Base-by-base conservation (phyloP, 2,888 invertebrate species). In the Volucella inanis region DNA sequence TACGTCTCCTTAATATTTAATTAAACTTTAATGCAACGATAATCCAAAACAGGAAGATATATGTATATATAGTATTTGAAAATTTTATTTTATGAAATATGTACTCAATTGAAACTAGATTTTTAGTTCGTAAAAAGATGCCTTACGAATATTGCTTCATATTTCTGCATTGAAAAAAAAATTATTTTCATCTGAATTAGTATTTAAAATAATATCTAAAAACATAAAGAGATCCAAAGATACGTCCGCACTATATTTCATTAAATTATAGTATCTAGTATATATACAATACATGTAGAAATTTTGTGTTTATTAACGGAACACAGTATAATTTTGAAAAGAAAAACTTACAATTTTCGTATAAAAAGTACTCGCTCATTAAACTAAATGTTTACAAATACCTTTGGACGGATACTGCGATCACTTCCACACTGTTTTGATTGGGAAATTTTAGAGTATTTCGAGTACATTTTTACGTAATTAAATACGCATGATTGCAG, bases 351-450 rank as follows among this genome's bases (percentile, higher is more conserved):
- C 55, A 75, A 49, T 57, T 22, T 3, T 22, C 22, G 22, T 22
- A 22, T 22, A 22, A 22, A 2, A 22, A 3, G 22, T 22, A 61
- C 70, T 59, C 64, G 65, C 71, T 75, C 75, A 76, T 55, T 75
- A 61, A 59, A 71, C 65, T 41, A 55, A 80, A 62, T 85, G 80
- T 84, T 85, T 85, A 72, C n/a, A 50, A 71, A 84, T 65, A 67
- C 52, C 59, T 76, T 76, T 52, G 38, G 61, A 64, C 50, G 76
- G 65, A 67, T 71, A 72, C 55, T 80, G 59, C 50, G 62, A 43
- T 79, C 68, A 52, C 65, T 18, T 45, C 41, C 55, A 70, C 41
- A 75, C 55, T 85, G 81, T 85, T 85, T 81, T 68, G 57, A 81
- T 85, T 85, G 31, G 50, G 64, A 77, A 76, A 81, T 76, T 64